Conservation (phyloP, 2,113 vertebrate genomes). For the Rafetus swinhoei region DNA sequence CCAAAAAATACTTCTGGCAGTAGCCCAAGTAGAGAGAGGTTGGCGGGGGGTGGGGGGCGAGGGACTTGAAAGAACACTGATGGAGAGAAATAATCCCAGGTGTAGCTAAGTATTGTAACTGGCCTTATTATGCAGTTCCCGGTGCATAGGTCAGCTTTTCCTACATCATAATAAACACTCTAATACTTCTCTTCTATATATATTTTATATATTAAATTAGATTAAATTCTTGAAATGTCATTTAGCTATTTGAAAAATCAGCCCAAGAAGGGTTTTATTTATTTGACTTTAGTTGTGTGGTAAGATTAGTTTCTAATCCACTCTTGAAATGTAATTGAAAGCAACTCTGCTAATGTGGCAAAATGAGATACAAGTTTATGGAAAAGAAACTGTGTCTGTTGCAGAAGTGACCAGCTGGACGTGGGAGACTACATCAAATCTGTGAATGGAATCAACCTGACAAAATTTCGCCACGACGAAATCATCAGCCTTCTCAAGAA, state of each 20-base stretch:
- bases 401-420: constrained; percentile 96
- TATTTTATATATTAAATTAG: constrained; percentile 3
- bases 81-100: background rate
- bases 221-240: background rate
- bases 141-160: background rate
- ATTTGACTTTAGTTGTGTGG: background rate
- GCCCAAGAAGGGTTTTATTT: background rate
- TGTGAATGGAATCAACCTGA: constrained; percentile 97
- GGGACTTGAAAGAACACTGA: background rate
- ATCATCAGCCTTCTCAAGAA: constrained; percentile 99
- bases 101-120: background rate
- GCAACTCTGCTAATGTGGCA: background rate
- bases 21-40: background rate
- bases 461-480: constrained; percentile 97
- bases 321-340: background rate
- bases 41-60: background rate
- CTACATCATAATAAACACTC: constrained; percentile 9
- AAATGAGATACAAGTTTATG: background rate
- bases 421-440: constrained; percentile 98
- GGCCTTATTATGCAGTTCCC: background rate
- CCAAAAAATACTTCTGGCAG: accelerated
- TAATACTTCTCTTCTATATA: background rate
- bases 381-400: constrained; percentile 12
- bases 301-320: background rate
- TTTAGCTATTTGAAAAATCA: background rate